phyloP scores from a whole-genome alignment of 2,113 vertebrate species.

The Periophthalmodon schlosseri region DNA sequence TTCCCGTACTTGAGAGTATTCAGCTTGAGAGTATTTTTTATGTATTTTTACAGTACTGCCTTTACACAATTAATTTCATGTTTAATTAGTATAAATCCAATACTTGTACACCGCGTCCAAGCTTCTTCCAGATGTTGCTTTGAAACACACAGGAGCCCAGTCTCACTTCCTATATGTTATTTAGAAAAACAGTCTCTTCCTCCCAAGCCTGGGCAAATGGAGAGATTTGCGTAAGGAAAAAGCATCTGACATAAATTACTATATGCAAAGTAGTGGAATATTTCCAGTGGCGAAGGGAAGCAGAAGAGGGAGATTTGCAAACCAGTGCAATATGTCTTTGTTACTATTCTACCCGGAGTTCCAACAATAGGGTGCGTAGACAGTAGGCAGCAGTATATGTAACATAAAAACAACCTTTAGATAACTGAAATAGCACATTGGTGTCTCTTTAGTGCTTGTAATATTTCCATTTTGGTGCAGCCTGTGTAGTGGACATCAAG shows the following conservation, averaged over 20 bases:
- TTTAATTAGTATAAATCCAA: neutral
- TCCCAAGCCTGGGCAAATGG: neutral
- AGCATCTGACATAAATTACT: constrained; percentile 1
- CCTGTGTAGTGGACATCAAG: constrained; percentile 53
- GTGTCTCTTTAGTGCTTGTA: constrained; percentile 22
- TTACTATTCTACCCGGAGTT: neutral
- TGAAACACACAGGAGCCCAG: neutral
- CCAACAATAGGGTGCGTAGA: neutral
- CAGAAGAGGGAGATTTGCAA: neutral
- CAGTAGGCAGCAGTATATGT: constrained; percentile 18
- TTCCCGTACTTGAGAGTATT: neutral
- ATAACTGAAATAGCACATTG: constrained; percentile 24
- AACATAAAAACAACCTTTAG: constrained; percentile 4
- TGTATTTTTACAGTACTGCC: neutral
- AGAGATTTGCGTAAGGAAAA: neutral
- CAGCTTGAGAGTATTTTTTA: neutral
- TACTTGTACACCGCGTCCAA: neutral
- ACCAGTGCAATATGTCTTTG: neutral
- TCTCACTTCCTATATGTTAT: neutral
- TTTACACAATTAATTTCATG: neutral
- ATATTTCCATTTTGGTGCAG: constrained; percentile 34
- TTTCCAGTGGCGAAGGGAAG: neutral
- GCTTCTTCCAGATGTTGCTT: neutral
- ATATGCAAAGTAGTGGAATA: neutral
- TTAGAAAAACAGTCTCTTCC: neutral